Percentiles rank a stretch among this genome's conserved stretches.
Evolutionary conservation across 2,113 vertebrate genomes (phyloP).

Genomic region (Paracanthobrama guichenoti): DNA sequence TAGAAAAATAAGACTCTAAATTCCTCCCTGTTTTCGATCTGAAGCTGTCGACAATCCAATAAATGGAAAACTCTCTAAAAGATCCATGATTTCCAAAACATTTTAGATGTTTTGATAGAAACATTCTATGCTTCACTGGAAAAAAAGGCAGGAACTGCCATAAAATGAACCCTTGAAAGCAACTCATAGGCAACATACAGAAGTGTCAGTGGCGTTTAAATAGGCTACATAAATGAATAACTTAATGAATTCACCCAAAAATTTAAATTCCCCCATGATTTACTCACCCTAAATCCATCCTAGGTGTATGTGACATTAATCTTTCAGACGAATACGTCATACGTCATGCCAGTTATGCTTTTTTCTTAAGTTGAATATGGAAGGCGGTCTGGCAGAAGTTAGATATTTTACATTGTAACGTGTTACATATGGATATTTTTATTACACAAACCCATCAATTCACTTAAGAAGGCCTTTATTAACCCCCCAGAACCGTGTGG

Average conservation of each 20-base stretch:
- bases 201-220: neutral
- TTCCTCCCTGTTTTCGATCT: slow-evolving; percentile 69
- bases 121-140: neutral
- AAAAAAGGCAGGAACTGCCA: neutral
- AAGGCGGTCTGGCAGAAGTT: too few species aligned
- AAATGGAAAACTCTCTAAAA: slow-evolving; percentile 69
- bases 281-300: too few species aligned
- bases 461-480: too few species aligned
- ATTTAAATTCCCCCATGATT: too few species aligned
- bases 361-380: too few species aligned
- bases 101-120: slow-evolving; percentile 17
- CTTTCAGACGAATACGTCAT: too few species aligned
- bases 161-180: neutral
- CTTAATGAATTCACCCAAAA: neutral
- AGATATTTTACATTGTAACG: too few species aligned
- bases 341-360: too few species aligned
- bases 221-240: neutral
- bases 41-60: slow-evolving; percentile 61
- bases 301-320: too few species aligned
- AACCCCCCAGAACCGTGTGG: too few species aligned
- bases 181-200: neutral
- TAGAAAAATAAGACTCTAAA: slow-evolving; percentile 45
- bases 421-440: too few species aligned
- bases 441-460: too few species aligned
- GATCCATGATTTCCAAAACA: slow-evolving; percentile 61